Base-by-base conservation (phyloP, 2,113 vertebrate species). In the Heloderma charlesbogerti region DNA sequence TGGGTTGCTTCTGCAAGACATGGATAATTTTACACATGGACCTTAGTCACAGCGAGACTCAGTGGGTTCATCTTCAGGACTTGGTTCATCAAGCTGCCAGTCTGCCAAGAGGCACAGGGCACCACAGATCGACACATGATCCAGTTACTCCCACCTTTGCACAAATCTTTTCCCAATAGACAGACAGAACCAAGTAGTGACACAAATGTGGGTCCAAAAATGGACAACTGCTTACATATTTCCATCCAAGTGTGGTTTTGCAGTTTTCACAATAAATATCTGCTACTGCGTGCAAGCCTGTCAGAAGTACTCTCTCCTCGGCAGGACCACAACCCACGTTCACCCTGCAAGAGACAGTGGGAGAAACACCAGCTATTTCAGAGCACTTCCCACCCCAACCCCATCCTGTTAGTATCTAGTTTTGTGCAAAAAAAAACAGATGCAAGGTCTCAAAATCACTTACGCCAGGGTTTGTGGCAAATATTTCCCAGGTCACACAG, bases 181-280 rank as follows among this genome's bases (percentile, higher is more conserved):
- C 16, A 12, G 13, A 57, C 3, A 74, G n/a, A 67, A 29, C 13
- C 31, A 22, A 78, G 45, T 27, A 27, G 84, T 8, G 31, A 60
- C 1, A 8, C 85, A 71, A 34, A 80, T 16, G 74, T 0, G 31
- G 0, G 88, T 90, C 63, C 12, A 79, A 0, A 6, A 91, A 85
- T 57, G 85, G 29, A 63, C 60, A 86, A 80, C 75, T 72, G 97
- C 99, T 98, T 97, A 99, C 99, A 0, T 99, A 99, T 99, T 99
- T 99, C 99, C 99, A 99, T 95, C 99, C 99, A 25, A 99, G 98
- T 37, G 99, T 99, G 95, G 99, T 99, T 98, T 99, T 99, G 98
- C 99, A 99, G 97, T 99, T 99, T 98, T 99, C 99, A 97, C 99
- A 99, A 98, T 99, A 99, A 97, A 99, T 99, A 95, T 99, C 99